Evolutionary conservation across 2,888 invertebrate genomes (phyloP).

Genomic region (Drosophila recens): DNA sequence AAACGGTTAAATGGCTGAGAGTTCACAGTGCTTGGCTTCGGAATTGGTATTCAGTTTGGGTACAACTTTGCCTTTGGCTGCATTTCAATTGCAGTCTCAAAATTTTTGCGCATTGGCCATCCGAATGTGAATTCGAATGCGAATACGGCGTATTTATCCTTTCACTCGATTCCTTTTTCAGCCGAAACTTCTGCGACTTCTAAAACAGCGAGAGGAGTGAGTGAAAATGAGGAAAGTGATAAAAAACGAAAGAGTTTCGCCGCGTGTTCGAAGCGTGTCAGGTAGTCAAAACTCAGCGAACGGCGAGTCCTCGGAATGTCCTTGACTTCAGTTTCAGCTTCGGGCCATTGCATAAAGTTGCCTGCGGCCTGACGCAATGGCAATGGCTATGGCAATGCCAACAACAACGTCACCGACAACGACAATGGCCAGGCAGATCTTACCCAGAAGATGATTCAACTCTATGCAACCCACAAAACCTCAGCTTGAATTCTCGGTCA

Average conservation of each 20-base stretch:
- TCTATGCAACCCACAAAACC: constrained; percentile 78
- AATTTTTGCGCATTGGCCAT: constrained; percentile 16
- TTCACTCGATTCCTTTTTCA: constrained; percentile 51
- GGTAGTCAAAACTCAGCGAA: constrained; percentile 44
- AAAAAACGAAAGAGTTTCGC: constrained; percentile 54
- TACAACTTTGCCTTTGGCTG: constrained; percentile 26
- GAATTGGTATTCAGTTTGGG: not conserved
- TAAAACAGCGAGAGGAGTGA: constrained; percentile 40
- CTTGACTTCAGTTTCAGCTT: constrained; percentile 55
- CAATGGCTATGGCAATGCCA: constrained; percentile 22
- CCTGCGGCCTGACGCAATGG: constrained; percentile 61
- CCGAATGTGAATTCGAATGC: constrained; percentile 23
- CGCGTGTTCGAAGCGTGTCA: constrained; percentile 76
- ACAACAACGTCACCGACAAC: too few species aligned
- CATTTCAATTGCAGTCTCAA: constrained; percentile 55
- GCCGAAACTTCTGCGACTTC: constrained; percentile 15
- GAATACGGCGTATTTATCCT: constrained; percentile 46
- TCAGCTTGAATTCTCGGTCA: constrained; percentile 33
- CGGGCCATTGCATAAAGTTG: constrained; percentile 69
- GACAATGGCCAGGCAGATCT: constrained; percentile 61
- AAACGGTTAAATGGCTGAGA: constrained; percentile 46
- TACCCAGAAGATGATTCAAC: constrained; percentile 70
- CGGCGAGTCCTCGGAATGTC: constrained; percentile 27
- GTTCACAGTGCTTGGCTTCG: constrained; percentile 18
- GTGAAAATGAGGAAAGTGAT: not conserved